These are phyloP conservation scores for Ailurus styani DNA, from an alignment of 2,113 vertebrate species.

Conservation along the genomic window DNA sequence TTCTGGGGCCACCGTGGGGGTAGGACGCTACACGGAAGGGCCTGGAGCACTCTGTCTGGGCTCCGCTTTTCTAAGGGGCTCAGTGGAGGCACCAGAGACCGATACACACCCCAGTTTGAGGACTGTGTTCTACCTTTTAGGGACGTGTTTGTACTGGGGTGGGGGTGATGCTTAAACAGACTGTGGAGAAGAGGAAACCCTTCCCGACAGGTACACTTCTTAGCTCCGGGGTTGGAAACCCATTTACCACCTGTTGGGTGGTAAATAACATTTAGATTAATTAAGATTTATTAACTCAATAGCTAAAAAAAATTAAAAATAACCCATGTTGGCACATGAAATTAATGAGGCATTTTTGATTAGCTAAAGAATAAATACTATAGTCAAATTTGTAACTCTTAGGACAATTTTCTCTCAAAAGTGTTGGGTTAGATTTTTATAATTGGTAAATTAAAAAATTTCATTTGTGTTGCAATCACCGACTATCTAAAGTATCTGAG, in stretches of 20 bases:
- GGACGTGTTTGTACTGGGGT: accelerated
- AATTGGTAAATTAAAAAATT: not conserved
- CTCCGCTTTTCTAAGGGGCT: not conserved
- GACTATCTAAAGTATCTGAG: not conserved
- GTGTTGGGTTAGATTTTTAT: not conserved
- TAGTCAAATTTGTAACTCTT: not conserved
- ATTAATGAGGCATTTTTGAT: not conserved
- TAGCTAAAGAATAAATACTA: not conserved
- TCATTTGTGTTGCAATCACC: not conserved
- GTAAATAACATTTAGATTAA: not conserved
- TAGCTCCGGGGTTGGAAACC: not conserved
- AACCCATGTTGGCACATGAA: not conserved
- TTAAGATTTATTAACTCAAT: not conserved
- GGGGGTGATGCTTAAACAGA: too few species aligned
- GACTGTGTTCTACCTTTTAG: accelerated
- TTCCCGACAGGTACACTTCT: not conserved
- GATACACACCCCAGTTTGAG: accelerated
- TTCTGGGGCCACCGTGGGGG: accelerated
- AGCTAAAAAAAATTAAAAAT: conserved; percentile 18
- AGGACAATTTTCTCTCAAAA: not conserved
- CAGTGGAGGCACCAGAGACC: accelerated
- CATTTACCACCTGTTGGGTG: not conserved
- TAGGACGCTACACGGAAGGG: accelerated
- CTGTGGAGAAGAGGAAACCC: not conserved
- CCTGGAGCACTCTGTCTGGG: accelerated